Conservation (phyloP, 2,888 invertebrate genomes). For the Sphaerophoria taeniata region DNA sequence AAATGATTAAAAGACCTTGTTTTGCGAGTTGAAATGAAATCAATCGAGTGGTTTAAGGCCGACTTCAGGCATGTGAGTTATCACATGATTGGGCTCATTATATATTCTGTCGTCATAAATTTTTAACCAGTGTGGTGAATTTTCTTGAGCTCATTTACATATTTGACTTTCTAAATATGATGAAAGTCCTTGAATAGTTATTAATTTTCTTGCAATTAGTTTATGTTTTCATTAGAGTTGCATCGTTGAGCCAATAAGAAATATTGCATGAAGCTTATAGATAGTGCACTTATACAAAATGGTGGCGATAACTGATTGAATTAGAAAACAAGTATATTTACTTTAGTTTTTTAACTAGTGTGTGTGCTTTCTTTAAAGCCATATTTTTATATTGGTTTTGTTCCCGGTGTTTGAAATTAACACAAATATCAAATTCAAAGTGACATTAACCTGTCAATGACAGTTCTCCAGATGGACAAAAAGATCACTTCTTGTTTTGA, state of each 20-base stretch:
- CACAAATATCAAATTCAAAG: too few species aligned
- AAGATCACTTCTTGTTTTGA: too few species aligned
- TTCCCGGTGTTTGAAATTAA: too few species aligned
- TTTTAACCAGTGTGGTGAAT: background rate
- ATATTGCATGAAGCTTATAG: conserved; percentile 17
- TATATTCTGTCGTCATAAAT: conserved; percentile 28
- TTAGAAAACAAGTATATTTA: too few species aligned
- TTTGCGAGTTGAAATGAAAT: background rate
- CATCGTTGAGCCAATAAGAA: background rate
- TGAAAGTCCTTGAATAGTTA: conserved; percentile 18
- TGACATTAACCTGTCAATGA: too few species aligned
- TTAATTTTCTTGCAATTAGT: conserved; percentile 27
- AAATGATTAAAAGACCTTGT: conserved; percentile 7
- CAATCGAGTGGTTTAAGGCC: conserved; percentile 20
- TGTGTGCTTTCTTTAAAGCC: too few species aligned
- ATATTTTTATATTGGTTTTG: too few species aligned
- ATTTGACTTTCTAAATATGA: conserved; percentile 24
- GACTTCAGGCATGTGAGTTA: conserved; percentile 19
- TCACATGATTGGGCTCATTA: conserved; percentile 25
- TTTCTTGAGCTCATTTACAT: background rate
- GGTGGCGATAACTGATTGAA: too few species aligned
- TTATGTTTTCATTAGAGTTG: background rate
- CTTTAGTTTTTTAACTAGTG: too few species aligned
- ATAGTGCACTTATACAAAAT: too few species aligned
- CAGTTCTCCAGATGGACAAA: too few species aligned